Conservation (phyloP, 2,797 vertebrate species). For the Hipposideros larvatus region DNA sequence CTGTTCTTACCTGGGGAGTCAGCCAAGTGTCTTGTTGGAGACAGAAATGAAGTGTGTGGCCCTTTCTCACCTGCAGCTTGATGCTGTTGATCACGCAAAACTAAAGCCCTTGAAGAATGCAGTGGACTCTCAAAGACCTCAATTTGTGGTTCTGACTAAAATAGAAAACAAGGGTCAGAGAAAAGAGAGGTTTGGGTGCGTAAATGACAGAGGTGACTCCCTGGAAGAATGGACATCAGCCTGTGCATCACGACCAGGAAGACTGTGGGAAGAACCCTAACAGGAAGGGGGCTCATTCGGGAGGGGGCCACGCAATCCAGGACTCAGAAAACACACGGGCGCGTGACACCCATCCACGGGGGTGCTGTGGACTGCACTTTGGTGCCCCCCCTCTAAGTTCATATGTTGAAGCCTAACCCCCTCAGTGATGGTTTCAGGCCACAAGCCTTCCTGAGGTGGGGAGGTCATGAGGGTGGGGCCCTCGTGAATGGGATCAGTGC, state of each 20-base stretch:
- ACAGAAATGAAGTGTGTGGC: fast-evolving
- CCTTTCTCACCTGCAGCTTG: no score
- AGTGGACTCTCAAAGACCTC: fast-evolving
- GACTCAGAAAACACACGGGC: neutral
- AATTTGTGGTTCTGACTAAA: neutral
- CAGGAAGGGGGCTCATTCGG: neutral
- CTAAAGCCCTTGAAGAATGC: neutral
- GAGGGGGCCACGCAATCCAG: fast-evolving
- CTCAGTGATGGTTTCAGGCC: no score
- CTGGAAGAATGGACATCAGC: neutral
- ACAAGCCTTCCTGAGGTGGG: no score
- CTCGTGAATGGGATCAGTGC: fast-evolving
- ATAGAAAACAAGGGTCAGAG: neutral
- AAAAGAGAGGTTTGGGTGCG: neutral
- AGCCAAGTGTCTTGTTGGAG: fast-evolving
- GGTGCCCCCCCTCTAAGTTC: fast-evolving
- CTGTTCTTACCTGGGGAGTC: fast-evolving
- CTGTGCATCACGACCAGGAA: no score
- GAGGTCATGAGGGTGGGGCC: no score
- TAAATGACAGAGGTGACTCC: fast-evolving
- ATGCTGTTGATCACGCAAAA: neutral
- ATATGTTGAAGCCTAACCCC: fast-evolving
- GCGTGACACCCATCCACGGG: fast-evolving
- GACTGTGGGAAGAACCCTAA: fast-evolving
- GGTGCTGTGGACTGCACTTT: no score